Evolutionary conservation across 2,797 vertebrate genomes (phyloP), one percentile per base, ranked within the genome.

Genomic region (Corythornis leucogaster): DNA sequence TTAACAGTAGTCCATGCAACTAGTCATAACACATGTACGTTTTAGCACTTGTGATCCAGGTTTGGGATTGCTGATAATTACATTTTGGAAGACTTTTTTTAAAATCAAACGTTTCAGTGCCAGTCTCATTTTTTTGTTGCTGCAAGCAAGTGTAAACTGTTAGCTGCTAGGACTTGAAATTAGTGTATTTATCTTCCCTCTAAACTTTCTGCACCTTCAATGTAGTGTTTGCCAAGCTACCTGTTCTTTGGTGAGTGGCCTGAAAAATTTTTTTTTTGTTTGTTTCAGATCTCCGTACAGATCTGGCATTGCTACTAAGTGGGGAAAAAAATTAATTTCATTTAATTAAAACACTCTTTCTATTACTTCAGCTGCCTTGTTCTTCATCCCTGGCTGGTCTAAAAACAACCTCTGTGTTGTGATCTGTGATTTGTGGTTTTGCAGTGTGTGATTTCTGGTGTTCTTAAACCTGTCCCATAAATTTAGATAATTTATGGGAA

Each of bases 351-450:
- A 87, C 31, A 59, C 40, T 76, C 57, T 80, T 92, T 48, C 51
- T 93, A 0, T 93, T 92, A 92, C 81, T 54, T 93, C 82, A 87
- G 25, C 67, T 94, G 45, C 71, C 89, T 95, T 91, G 61, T 91
- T 90, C 84, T 91, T 91, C 6, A 16, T 90, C 76, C 66, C 38
- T 74, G 53, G 43, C 82, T 90, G 35, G 81, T 91, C 83, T 93
- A 68, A 68, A 87, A 95, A 90, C 80, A 96, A 74, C 33, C 35
- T 93, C 22, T 1, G 5, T 66, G 58, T 92, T 96, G 81, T 75
- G 87, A 89, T 90, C 70, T 77, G 84, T 94, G 94, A 96, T 95
- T 95, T 95, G 90, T 96, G 90, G 75, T 79, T 96, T 94, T 5
- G 5, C 61, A 92, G 63, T 88, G 18, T 90, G 70, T 92, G 94